Evolutionary conservation across 2,797 vertebrate species (phyloP), one percentile per base, ranked within the genome.

Genomic region (Sebastes wilsoni): DNA sequence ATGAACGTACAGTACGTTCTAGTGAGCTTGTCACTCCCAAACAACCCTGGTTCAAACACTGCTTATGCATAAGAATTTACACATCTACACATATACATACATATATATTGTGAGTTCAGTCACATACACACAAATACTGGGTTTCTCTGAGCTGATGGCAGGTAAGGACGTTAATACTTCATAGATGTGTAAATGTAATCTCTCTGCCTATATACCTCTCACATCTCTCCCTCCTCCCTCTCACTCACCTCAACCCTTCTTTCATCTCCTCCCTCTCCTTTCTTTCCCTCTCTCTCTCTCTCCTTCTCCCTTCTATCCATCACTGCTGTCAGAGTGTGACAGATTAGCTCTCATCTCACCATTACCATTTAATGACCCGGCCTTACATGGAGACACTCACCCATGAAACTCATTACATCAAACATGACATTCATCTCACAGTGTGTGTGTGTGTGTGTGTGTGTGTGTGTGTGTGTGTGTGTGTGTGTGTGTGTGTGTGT

Each of bases 321-420:
- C 79, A 22, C 18, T 0, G 4, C 73, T 72, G 76, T 86, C 85
- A 66, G 56, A 18, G 13, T 64, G 77, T 81, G 83, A 88, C 75
- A 73, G 71, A 88, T 89, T 74, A 88, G 81, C 77, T 85, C 79
- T 83, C 78, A 84, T 83, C 77, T 80, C 87, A 80, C 49, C 72
- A 75, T 88, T 70, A 76, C 71, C 42, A 66, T 88, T 82, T 87
- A 88, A 91, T 88, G 90, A 85, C 78, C 83, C 60, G 56, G 32
- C 64, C 81, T 42, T 27, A 88, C 86, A 88, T 27, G 56, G 73
- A 90, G 62, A 91, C 83, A 80, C 75, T 92, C 85, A 82, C 75
- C 85, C 90, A 85, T 89, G 87, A 83, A 90, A 76, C 74, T 83
- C 87, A 82, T 86, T 90, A 82, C 79, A 91, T 86, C 87, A 91